A percentile compares a stretch with the other conserved stretches of the same genome.
Conservation (phyloP, 1,140 invertebrate genomes). For the Tetraneura akinire region DNA sequence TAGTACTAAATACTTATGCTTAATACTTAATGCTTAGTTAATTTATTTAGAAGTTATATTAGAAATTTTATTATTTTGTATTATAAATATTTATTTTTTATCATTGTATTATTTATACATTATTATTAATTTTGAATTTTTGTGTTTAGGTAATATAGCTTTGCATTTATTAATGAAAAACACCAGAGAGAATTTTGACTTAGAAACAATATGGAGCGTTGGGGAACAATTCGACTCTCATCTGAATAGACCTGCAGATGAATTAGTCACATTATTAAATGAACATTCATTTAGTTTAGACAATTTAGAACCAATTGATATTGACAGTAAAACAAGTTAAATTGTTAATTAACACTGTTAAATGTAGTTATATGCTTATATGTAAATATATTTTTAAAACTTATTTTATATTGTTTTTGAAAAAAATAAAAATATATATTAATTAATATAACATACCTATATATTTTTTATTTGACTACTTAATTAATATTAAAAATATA, state of each 20-base stretch:
- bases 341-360: neutral
- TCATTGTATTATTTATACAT: too few species aligned
- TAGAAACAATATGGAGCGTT: slow-evolving; percentile 88
- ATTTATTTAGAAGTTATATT: too few species aligned
- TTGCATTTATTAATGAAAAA: slow-evolving; percentile 82
- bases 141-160: slow-evolving; percentile 83
- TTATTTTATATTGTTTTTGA: neutral
- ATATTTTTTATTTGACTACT: too few species aligned
- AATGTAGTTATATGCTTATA: neutral
- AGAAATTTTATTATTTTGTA: too few species aligned
- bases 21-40: too few species aligned
- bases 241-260: slow-evolving; percentile 64
- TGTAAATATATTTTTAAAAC: slow-evolving; percentile 17
- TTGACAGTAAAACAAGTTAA: neutral
- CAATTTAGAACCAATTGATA: slow-evolving; percentile 62
- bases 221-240: slow-evolving; percentile 78
- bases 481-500: too few species aligned
- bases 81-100: too few species aligned
- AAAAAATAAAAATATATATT: neutral
- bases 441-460: too few species aligned
- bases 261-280: slow-evolving; percentile 65
- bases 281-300: slow-evolving; percentile 67
- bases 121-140: too few species aligned
- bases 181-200: slow-evolving; percentile 74
- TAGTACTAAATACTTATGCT: too few species aligned